phyloP scores from a whole-genome alignment of 2,797 vertebrate genomes.

The Sebastiscus tertius region DNA sequence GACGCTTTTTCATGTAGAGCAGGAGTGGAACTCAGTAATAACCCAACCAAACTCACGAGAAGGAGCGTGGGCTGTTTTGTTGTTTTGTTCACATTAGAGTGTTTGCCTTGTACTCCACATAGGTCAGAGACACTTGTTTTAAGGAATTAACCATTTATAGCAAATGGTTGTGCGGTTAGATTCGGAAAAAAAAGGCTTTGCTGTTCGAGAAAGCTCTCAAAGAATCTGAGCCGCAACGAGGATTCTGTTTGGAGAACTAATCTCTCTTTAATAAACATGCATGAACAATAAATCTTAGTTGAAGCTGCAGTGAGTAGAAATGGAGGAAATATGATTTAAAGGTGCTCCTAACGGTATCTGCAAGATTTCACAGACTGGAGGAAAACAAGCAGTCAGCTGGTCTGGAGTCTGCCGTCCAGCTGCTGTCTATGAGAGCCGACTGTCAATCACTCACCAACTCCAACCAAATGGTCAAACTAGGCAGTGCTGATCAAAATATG shows the following conservation, averaged over 20 bases:
- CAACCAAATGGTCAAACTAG: too few species aligned
- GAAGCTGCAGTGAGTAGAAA: background rate
- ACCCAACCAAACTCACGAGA: background rate
- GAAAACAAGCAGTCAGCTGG: too few species aligned
- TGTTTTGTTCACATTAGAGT: background rate
- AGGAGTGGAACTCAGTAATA: background rate
- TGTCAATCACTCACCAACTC: too few species aligned
- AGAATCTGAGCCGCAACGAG: background rate
- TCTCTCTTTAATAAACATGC: background rate
- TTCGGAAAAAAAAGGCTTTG: background rate
- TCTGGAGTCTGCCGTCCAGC: too few species aligned
- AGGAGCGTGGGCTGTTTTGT: background rate
- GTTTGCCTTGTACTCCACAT: background rate
- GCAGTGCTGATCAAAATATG: too few species aligned
- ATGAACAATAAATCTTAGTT: background rate
- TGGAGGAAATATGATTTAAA: too few species aligned
- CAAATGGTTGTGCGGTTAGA: background rate
- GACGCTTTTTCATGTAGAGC: too few species aligned
- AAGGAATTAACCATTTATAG: background rate
- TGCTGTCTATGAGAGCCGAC: too few species aligned
- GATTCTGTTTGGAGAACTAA: background rate
- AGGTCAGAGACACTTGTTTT: background rate
- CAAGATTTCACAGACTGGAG: too few species aligned
- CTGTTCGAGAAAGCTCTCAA: background rate
- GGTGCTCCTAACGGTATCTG: too few species aligned